Conservation (phyloP, 1,140 invertebrate genomes). For the Berghia stephanieae region DNA sequence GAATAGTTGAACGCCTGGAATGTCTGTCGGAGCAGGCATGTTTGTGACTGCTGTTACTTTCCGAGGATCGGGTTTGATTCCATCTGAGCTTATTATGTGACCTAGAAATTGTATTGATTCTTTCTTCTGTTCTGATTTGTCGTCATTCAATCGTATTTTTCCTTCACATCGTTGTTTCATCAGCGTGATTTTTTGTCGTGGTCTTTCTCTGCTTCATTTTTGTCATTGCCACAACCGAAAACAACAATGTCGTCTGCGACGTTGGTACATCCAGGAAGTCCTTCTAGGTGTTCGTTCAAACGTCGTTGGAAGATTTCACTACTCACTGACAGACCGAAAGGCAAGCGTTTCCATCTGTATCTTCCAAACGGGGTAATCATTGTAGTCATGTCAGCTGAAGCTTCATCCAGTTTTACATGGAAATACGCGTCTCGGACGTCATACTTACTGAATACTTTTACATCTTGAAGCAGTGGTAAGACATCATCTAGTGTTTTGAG, state of each 20-base stretch:
- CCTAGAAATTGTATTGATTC: constrained; percentile 55
- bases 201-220: constrained; percentile 16
- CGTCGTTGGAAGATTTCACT: constrained; percentile 45
- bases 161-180: constrained; percentile 29
- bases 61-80: neutral
- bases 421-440: constrained; percentile 48
- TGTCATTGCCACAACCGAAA: constrained; percentile 26
- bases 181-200: constrained; percentile 35
- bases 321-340: constrained; percentile 44
- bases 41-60: constrained; percentile 10
- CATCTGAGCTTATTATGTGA: constrained; percentile 25
- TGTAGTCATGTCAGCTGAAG: constrained; percentile 44
- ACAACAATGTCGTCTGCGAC: constrained; percentile 32
- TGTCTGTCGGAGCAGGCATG: constrained; percentile 17
- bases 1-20: neutral
- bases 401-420: constrained; percentile 51
- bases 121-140: constrained; percentile 31
- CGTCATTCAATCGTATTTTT: constrained; percentile 38
- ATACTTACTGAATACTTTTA: constrained; percentile 43
- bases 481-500: constrained; percentile 33
- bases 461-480: constrained; percentile 36
- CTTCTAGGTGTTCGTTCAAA: constrained; percentile 35
- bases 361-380: constrained; percentile 53
- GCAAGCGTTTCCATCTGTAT: constrained; percentile 40
- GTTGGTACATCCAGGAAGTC: constrained; percentile 30